These are phyloP conservation scores for Pimpla rufipes DNA, from an alignment of 2,888 invertebrate genomes.

Conservation along the genomic window DNA sequence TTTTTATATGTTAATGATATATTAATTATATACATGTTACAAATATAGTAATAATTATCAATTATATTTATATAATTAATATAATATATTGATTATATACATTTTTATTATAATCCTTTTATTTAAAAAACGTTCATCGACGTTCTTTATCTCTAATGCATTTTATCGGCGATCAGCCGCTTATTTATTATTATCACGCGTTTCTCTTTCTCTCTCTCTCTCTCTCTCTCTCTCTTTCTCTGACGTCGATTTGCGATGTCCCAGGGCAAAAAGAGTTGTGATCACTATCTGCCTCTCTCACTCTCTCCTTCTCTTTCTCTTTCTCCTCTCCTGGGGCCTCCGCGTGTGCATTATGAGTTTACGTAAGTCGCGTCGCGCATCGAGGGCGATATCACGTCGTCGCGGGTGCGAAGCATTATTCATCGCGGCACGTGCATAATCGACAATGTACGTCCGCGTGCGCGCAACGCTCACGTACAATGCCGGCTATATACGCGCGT, in stretches of 20 bases:
- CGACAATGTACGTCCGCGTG: slow-evolving; percentile 59
- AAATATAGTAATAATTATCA: too few relatives aligned
- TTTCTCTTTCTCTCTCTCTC: background rate
- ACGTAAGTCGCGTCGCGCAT: slow-evolving; percentile 64
- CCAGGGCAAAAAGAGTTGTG: slow-evolving; percentile 13
- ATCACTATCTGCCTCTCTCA: background rate
- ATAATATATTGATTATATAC: too few relatives aligned
- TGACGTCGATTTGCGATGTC: background rate
- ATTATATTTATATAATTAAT: too few relatives aligned
- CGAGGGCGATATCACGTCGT: slow-evolving; percentile 65
- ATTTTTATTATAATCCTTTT: too few relatives aligned
- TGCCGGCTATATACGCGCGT: slow-evolving; percentile 23
- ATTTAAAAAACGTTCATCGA: slow-evolving; percentile 54
- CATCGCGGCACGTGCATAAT: slow-evolving; percentile 69
- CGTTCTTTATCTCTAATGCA: slow-evolving; percentile 44
- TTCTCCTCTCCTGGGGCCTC: too few relatives aligned
- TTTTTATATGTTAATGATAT: too few relatives aligned
- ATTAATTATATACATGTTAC: too few relatives aligned
- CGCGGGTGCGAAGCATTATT: slow-evolving; percentile 68
- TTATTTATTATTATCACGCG: slow-evolving; percentile 51
- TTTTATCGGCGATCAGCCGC: slow-evolving; percentile 53
- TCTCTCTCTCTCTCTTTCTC: too few relatives aligned
- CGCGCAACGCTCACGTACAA: slow-evolving; percentile 52
- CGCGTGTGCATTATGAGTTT: slow-evolving; percentile 32
- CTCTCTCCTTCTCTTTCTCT: slow-evolving; percentile 10